Percentiles rank a stretch among this genome's conserved stretches.
These are phyloP conservation scores for Myotis myotis DNA, from an alignment of 2,797 vertebrate genomes.

Conservation along the genomic window DNA sequence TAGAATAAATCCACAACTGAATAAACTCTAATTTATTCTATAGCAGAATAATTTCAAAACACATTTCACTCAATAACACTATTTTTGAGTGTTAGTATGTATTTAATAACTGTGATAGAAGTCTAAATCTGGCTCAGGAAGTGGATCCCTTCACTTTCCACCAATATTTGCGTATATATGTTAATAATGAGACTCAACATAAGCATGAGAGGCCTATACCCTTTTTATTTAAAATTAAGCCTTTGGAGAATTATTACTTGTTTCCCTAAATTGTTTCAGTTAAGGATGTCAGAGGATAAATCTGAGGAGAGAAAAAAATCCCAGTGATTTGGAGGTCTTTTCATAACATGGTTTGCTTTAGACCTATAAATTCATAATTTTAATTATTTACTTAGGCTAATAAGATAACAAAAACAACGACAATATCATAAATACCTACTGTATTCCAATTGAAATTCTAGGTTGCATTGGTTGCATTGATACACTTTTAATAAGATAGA, in stretches of 20 bases:
- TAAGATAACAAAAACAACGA: background rate
- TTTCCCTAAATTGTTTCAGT: constrained; percentile 27
- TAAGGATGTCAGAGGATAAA: background rate
- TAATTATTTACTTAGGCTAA: background rate
- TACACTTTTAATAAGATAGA: background rate
- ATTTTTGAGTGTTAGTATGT: background rate
- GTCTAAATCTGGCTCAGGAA: background rate
- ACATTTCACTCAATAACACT: background rate
- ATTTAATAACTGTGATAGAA: background rate
- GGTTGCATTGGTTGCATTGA: background rate
- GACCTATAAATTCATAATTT: background rate
- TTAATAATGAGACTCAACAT: background rate
- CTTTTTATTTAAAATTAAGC: background rate
- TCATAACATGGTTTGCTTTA: background rate
- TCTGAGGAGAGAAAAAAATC: background rate
- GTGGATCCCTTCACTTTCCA: background rate
- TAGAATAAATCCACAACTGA: background rate
- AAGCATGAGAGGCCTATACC: background rate
- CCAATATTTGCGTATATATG: background rate
- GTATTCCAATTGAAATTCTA: background rate
- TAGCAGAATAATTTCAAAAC: background rate
- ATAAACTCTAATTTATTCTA: background rate
- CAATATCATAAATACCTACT: background rate
- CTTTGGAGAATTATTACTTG: background rate
- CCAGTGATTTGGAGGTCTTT: constrained; percentile 22